Base-by-base conservation (phyloP, 1,140 invertebrate genomes). In the Drosophila serrata region DNA sequence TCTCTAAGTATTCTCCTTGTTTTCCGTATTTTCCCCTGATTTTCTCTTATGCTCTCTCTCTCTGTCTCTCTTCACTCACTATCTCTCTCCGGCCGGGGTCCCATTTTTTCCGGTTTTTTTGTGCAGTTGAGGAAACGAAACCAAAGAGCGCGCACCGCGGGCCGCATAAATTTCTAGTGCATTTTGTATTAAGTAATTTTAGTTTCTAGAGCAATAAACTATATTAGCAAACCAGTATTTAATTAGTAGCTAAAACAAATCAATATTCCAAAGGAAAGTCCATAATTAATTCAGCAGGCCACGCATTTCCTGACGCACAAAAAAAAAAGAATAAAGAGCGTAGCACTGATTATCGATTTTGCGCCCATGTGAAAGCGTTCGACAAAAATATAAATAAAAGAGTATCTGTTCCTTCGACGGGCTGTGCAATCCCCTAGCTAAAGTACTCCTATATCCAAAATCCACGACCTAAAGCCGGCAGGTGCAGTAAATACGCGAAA, bases 341-440 rank as follows among this genome's bases (percentile, higher is more conserved):
- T 27, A 19, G 45, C 56, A 62, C 22, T 57, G 45, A 81, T 63
- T 81, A 84, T 84, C 72, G 81, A 84, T 84, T 81, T 84, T 85
- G 61, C 35, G 42, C 9, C 40, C 33, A 24, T 15, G 40, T 24
- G 29, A 57, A 37, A 43, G 35, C 35, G 49, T 22, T 57, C 11
- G 1, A 35, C 15, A 24, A 11, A 64, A 46, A 31, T 24, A 46
- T 46, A 9, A 49, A 49, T 49, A 56, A 31, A 49, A 60, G 27
- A n/a, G 29, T 27, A 13, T 49, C 29, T 72, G 37, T 42, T 27
- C 27, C 19, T 27, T 19, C n/a, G 9, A 43, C 35, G 59, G 58
- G 76, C 78, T 80, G 78, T 77, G 73, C 37, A 45, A 84, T 45
- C 33, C 56, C 37, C 45, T 57, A 57, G 31, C n/a, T 33, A 67